Evolutionary conservation across 2,113 vertebrate species (phyloP), one percentile per base, ranked within the genome.

Genomic region (Oceanites oceanicus): DNA sequence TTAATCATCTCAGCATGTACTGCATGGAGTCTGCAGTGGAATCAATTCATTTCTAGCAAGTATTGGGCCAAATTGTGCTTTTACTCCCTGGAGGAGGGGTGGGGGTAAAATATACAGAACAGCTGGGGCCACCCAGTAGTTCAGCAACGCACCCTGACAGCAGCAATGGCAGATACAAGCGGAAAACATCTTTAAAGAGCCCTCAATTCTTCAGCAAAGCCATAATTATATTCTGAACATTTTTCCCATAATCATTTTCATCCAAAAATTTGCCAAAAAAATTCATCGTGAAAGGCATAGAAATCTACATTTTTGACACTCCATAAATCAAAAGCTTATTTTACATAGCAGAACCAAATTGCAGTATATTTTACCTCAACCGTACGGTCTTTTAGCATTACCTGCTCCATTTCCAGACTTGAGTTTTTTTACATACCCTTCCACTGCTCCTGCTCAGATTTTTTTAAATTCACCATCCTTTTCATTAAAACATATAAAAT

Each of bases 251-350:
- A 96, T 95, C 67, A 77, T 98, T 98, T 98, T 98, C 95, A 97
- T 98, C 97, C 97, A 97, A 97, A 98, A 98, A 94, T 97, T 98
- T 98, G 98, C 97, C 97, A 98, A 98, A 98, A 97, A 97, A 97
- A 97, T 97, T 98, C 98, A 98, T 98, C 71, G 78, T 96, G 97
- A 98, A 98, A 98, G 97, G 97, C 95, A 22, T 90, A 92, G 97
- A 97, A 94, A 97, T 98, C 98, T 98, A 98, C 98, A 98, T 98
- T 98, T 98, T 98, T 98, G 98, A 97, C 98, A 97, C 97, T 98
- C 97, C 97, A 98, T 98, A 98, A 98, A 98, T 98, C 98, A 98
- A 98, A 98, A 98, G 86, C 98, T 98, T 98, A 97, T 98, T 98
- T 98, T 98, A 97, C 98, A 95, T 88, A 98, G 97, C 98, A 98